Evolutionary conservation across 1,140 invertebrate genomes (phyloP), one percentile per base, ranked within the genome.

Genomic region (Ceratina japonica): DNA sequence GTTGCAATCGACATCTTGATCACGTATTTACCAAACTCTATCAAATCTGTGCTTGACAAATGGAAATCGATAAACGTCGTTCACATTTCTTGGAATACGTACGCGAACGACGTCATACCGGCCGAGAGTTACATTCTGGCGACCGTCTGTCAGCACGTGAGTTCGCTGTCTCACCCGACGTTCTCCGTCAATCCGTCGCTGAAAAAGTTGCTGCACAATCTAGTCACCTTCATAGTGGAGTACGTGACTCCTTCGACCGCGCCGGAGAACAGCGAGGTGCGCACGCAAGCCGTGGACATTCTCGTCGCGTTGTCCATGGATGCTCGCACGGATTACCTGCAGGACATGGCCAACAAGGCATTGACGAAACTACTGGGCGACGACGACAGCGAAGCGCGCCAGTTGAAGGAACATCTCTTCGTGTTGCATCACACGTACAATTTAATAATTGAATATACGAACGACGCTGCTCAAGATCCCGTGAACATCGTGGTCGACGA

Each of bases 101-200:
- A 95, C 88, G 94, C 95, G 20, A 95, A 95, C 83, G 96, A 98
- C 88, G 95, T 97, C 8, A 95, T 97, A 82, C 97, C 97, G 27
- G 95, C 95, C 0, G 97, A 98, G 88, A 97, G 95, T 86, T 97
- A 96, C 80, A 94, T 97, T 10, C 92, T 95, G 76, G 94, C 94
- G 37, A 93, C 95, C 2, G 93, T 96, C 12, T 93, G 93, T 83
- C 90, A 92, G 27, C 94, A 94, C 75, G 91, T 95, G 15, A 92
- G 92, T 22, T 93, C 93, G 13, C 82, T 95, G 5, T 94, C 95
- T 31, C 93, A 94, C 81, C 89, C 92, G 31, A 90, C 89, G 2
- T 96, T 95, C 86, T 94, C 93, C 10, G 94, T 96, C 18, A 95
- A 95, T 90, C 92, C 94, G 15, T 96, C 95, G 0, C 88, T 96